Evolutionary conservation across 2,797 vertebrate genomes (phyloP), one percentile per base, ranked within the genome.

Genomic region (Phyllotis vaccarum): DNA sequence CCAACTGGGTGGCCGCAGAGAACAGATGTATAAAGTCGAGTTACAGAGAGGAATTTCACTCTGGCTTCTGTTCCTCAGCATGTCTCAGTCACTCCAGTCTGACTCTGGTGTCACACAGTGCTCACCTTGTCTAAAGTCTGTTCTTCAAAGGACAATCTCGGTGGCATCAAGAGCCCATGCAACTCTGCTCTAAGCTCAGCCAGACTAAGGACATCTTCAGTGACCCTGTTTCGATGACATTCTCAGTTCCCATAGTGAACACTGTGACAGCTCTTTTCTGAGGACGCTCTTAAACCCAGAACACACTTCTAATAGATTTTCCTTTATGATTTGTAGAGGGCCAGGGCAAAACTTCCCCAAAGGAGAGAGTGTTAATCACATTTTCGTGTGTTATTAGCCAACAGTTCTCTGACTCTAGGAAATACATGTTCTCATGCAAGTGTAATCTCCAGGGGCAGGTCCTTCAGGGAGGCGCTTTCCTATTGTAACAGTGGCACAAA

Each of bases 381-480:
- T 96, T 98, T 97, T 96, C 58, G 86, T 97, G 94, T 96, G 96
- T 96, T 97, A 81, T 95, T 95, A 90, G 97, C 89, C 96, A 98
- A 94, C 81, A 66, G 95, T 82, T 92, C 40, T 2, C 96, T 83
- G 95, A 96, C 93, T 96, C 90, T 94, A 96, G 95, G 89, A 92
- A 92, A 95, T 89, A 66, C 70, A 93, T 31, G 58, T 95, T 97
- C 85, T 97, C 60, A 5, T 79, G 29, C 97, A 95, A 97, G 96
- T 96, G 86, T 8, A 37, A 95, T 96, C 91, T 97, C 46, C 95
- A 75, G 79, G 82, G 93, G 89, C 34, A 78, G 95, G 92, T 93
- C 83, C 31, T 34, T 94, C 62, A 93, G 92, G 95, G 76, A 87
- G 22, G 43, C 14, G n/a, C 3, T 40, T 31, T 70, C 83, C 91